Evolutionary conservation across 2,113 vertebrate genomes (phyloP).

Genomic region (Nesogale talazaci): DNA sequence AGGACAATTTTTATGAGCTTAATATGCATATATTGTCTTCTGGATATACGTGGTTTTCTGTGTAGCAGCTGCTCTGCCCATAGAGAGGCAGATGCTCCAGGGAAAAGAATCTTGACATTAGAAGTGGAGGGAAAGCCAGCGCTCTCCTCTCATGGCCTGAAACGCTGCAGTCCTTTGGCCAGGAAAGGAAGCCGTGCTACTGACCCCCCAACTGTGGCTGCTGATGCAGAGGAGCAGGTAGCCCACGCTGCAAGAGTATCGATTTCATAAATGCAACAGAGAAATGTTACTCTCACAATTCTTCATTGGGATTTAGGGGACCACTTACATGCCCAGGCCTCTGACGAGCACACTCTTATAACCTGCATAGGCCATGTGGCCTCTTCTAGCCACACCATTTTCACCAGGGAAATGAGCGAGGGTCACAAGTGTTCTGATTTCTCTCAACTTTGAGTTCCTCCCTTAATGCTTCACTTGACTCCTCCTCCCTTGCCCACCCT

Average conservation of each 20-base stretch:
- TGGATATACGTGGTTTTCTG: not conserved
- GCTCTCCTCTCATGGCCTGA: not conserved
- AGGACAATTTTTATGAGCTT: not conserved
- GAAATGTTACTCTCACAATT: not conserved
- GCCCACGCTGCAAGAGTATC: not conserved
- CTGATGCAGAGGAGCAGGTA: not conserved
- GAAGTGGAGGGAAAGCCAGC: no score
- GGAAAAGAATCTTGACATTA: no score
- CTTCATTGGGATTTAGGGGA: not conserved
- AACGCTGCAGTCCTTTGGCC: not conserved
- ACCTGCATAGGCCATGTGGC: accelerated
- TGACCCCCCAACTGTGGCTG: not conserved
- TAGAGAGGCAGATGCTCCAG: not conserved
- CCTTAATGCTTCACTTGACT: not conserved
- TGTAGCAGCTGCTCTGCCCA: not conserved
- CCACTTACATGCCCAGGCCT: not conserved
- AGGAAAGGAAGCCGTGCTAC: not conserved
- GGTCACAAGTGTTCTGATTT: not conserved
- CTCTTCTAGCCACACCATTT: not conserved
- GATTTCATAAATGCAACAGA: not conserved
- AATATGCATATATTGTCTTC: not conserved
- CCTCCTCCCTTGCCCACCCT: not conserved
- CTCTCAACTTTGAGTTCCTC: conserved; percentile 18
- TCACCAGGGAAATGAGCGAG: not conserved
- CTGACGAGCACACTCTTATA: not conserved